Evolutionary conservation across 2,797 vertebrate genomes (phyloP).

Genomic region (Valencia hispanica): DNA sequence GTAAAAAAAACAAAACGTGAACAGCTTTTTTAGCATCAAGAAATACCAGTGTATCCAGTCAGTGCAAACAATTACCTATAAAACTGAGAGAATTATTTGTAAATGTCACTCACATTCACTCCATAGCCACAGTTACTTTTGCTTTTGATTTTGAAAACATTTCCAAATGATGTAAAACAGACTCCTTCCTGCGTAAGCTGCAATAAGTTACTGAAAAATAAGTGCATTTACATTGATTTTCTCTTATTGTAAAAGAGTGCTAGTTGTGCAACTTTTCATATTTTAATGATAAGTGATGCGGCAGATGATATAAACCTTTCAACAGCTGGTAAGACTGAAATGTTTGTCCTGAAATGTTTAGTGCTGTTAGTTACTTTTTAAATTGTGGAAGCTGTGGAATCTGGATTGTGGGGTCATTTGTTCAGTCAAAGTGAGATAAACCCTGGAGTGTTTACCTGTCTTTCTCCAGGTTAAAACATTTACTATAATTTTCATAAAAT

Average conservation of each 20-base stretch:
- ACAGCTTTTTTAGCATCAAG: conserved; percentile 22
- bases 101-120: not conserved
- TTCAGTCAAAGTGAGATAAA: not conserved
- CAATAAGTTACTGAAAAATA: conserved; percentile 15
- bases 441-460: not conserved
- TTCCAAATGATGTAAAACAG: conserved; percentile 19
- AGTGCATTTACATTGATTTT: conserved; percentile 43
- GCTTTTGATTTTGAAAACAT: conserved; percentile 23
- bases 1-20: conserved; percentile 21
- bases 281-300: conserved; percentile 21
- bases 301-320: conserved; percentile 36
- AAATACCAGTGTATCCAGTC: conserved; percentile 8
- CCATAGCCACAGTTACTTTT: conserved; percentile 39
- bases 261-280: conserved; percentile 24
- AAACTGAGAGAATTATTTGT: not conserved
- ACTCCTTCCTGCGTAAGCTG: conserved; percentile 7
- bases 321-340: conserved; percentile 20
- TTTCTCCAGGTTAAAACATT: not conserved
- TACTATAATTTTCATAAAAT: not conserved
- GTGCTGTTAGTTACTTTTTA: conserved; percentile 17
- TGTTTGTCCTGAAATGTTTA: not conserved
- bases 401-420: conserved; percentile 28
- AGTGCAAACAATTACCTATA: conserved; percentile 8
- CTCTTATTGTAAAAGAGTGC: conserved; percentile 32
- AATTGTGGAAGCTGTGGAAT: conserved; percentile 27